Base-by-base conservation (phyloP, 1,140 invertebrate genomes). In the Lithobius niger region DNA sequence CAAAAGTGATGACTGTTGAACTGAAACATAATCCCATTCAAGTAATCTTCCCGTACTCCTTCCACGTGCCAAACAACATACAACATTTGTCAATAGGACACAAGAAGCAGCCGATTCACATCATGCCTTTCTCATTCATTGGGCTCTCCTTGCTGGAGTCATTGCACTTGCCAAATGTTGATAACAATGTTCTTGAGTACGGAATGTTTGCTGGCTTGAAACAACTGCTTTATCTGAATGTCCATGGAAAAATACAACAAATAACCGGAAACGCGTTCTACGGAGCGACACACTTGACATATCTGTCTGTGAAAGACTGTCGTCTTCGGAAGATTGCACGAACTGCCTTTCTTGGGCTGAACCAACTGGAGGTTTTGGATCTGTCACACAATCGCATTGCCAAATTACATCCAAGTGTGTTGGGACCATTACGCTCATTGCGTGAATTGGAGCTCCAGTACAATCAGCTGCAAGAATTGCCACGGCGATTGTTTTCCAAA, bases 11-110 rank as follows among this genome's bases (percentile, higher is more conserved):
- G 58, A 63, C 68, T 3, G 74, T 79, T 1, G 77, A 84, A 65
- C 77, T 84, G 57, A 69, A 74, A 1, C 66, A 75, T 45, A 84
- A 84, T 68, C 82, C 81, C n/a, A 73, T 84, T 22, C 73, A 74
- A 57, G 69, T 74, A 2, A 74, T 84, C 58, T 79, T 81, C 61
- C 76, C 80, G n/a, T 80, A 79, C 36, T 81, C 80, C 13, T 83
- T 83, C 62, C 80, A 81, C 69, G 77, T 82, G 1, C 78, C 83
- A 76, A 83, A 83, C 64, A 74, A 73, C 36, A 83, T 82, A 1
- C 66, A 71, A 53, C 68, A 71, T n/a, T 64, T 84, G 19, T 74
- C 75, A 59, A 62, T 84, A 31, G 81, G 81, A 2, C 56, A 61
- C 28, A 28, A 70, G 22, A 66, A 67, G 19, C 70, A 71, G 1